These are phyloP conservation scores for Mamestra configurata DNA, from an alignment of 1,140 invertebrate species.

Conservation along the genomic window DNA sequence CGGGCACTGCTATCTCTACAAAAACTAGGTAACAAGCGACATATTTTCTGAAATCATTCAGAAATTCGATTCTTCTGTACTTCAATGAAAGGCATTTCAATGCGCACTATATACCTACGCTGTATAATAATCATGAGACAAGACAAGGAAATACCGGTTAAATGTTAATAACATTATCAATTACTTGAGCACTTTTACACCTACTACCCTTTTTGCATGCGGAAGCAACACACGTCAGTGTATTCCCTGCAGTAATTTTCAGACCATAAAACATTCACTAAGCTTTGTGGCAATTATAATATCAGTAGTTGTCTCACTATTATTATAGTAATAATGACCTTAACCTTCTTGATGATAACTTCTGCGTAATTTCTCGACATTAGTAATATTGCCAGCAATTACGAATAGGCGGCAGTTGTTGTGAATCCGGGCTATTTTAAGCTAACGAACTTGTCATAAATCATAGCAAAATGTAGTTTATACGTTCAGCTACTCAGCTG, in stretches of 20 bases:
- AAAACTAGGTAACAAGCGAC: no score
- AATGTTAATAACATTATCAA: neutral
- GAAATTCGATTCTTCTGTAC: neutral
- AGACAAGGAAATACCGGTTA: neutral
- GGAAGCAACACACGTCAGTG: neutral
- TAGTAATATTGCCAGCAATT: constrained; percentile 11
- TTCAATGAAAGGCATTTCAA: neutral
- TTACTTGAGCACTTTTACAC: constrained; percentile 1
- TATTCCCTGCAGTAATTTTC: constrained; percentile 10
- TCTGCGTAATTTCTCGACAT: neutral
- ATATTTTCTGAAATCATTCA: no score
- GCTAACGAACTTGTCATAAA: neutral
- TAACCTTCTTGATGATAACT: constrained; percentile 25
- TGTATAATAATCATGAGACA: no score
- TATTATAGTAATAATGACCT: constrained; percentile 8
- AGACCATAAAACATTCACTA: neutral
- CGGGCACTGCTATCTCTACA: no score
- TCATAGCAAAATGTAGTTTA: neutral
- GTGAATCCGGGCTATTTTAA: neutral
- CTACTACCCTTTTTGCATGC: neutral
- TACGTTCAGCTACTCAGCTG: no score
- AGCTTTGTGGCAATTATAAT: neutral
- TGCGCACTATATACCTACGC: neutral
- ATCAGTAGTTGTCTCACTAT: neutral
- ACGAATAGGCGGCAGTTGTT: neutral